Base-by-base conservation (phyloP, 2,888 invertebrate genomes). In the Falcaria lacertinaria region DNA sequence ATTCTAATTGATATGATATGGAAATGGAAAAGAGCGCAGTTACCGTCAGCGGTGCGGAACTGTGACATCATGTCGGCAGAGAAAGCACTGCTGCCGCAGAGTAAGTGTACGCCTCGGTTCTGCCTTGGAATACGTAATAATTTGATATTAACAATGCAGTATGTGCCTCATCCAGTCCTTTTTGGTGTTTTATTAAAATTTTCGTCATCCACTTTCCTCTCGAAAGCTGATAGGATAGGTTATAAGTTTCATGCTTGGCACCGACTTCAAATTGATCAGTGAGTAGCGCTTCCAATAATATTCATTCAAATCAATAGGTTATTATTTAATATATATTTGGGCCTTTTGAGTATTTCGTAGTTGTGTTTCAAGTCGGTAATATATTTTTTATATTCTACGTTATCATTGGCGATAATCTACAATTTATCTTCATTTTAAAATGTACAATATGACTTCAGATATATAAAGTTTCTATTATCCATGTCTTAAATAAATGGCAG, bases 31-130 rank as follows among this genome's bases (percentile, higher is more conserved):
- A 37, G 37, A 17, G 22, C 22, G 19, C 25, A 37, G 37, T 37
- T 25, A 47, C 49, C 45, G 35, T 43, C 43, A 45, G 33, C 44
- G 43, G 50, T 45, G 47, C 52, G 44, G 39, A 35, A 39, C 33
- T 45, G 44, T 59, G 54, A 56, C 59, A 53, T 53, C 57, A 60
- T 48, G 48, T 60, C 61, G 55, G 45, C 45, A 53, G 60, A 56
- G 66, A 64, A 66, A 66, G 64, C 58, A 45, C 33, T 4, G 28
- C 11, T 4, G 8, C 11, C 8, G 22, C 22, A 28, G 2, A 11
- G 28, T 28, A 28, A 19, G 11, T 28, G 11, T 28, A 28, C 11
- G 11, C 8, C 28, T 11, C 7, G 11, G 11, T 28, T 28, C 28
- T 28, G 11, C 7, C 28, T 28, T 28, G 11, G 11, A 28, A 28